Conservation (phyloP, 2,113 vertebrate species). For the Pterocles orientalis region DNA sequence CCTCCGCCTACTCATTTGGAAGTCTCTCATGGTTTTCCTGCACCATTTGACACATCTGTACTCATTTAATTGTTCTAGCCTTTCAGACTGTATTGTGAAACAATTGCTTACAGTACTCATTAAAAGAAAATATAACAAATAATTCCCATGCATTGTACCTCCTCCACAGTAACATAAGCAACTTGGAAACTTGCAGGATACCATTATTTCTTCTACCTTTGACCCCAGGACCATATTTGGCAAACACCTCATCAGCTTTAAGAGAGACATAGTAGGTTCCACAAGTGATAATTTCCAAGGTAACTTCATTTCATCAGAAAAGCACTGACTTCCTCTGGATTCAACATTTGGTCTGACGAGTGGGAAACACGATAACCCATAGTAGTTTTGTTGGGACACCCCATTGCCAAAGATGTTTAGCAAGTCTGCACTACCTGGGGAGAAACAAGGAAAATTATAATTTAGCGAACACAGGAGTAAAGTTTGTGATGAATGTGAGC, state of each 20-base stretch:
- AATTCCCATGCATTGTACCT: slow-evolving; percentile 15
- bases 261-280: neutral
- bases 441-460: neutral
- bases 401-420: neutral
- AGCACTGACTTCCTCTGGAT: neutral
- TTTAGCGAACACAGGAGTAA: neutral
- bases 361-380: neutral
- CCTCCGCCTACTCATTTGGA: slow-evolving; percentile 68
- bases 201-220: neutral
- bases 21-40: slow-evolving; percentile 67
- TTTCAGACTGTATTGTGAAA: slow-evolving; percentile 65
- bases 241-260: neutral
- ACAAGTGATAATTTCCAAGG: neutral
- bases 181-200: slow-evolving; percentile 24
- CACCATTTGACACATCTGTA: slow-evolving; percentile 70
- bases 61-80: slow-evolving; percentile 68
- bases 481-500: neutral
- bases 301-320: neutral
- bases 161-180: slow-evolving; percentile 30
- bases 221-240: neutral
- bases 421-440: neutral
- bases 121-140: slow-evolving; percentile 59
- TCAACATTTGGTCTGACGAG: neutral
- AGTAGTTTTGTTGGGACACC: neutral
- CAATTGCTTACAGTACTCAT: slow-evolving; percentile 57